A percentile compares a stretch with the other conserved stretches of the same genome.
Evolutionary conservation across 2,113 vertebrate species (phyloP).

Genomic region (Gobius niger): DNA sequence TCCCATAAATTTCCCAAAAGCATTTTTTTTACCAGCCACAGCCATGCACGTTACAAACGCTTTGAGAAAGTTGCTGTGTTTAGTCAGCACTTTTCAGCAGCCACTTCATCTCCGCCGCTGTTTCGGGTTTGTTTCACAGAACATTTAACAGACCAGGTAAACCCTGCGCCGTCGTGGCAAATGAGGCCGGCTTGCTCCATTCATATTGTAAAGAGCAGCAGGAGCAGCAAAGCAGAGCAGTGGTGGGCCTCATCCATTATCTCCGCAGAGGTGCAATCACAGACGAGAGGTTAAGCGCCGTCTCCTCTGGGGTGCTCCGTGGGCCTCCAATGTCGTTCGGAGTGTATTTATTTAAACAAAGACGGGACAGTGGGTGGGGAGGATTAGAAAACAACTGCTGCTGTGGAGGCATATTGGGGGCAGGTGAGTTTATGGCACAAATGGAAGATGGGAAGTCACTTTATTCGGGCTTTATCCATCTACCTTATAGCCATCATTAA

Average conservation of each 20-base stretch:
- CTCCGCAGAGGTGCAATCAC: conserved; percentile 5
- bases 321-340: conserved; percentile 3
- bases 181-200: not conserved
- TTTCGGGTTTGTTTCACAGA: not conserved
- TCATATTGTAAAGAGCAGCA: conserved; percentile 1
- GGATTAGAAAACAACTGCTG: not conserved
- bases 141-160: not conserved
- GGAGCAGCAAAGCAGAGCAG: not conserved
- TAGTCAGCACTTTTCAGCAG: not conserved
- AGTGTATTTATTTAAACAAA: conserved; percentile 18
- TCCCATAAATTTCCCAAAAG: too few species aligned
- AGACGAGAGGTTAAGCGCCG: conserved; percentile 13
- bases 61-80: not conserved
- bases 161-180: not conserved
- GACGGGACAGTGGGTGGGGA: conserved; percentile 5
- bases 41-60: too few species aligned
- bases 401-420: not conserved
- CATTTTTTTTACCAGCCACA: too few species aligned
- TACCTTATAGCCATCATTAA: too few species aligned
- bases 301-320: not conserved
- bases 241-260: not conserved
- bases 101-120: too few species aligned
- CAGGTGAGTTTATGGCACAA: not conserved
- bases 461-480: too few species aligned
- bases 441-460: not conserved